Conservation (phyloP, 2,888 invertebrate genomes). For the Lathronympha strigana region DNA sequence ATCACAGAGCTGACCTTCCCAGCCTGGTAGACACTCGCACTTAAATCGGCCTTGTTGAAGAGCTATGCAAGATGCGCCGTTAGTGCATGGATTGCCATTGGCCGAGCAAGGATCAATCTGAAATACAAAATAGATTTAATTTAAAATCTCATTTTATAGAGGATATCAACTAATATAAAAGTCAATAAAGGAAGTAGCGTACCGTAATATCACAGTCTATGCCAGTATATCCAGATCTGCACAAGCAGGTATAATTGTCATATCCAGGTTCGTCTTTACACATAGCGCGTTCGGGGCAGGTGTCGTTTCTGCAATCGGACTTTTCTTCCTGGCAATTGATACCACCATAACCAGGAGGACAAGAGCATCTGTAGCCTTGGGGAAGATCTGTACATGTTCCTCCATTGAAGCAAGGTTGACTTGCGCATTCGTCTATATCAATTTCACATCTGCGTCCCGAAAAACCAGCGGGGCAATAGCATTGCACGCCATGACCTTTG, state of each 20-base stretch:
- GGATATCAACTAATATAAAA: background rate
- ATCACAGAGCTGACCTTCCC: slow-evolving; percentile 98
- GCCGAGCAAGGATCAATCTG: slow-evolving; percentile 95
- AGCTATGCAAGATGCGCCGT: slow-evolving; percentile 95
- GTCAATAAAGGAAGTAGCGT: slow-evolving; percentile 53
- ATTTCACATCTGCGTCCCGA: slow-evolving; percentile 96
- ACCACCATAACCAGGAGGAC: slow-evolving; percentile 94
- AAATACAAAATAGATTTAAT: slow-evolving; percentile 48
- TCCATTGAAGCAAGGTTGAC: slow-evolving; percentile 96
- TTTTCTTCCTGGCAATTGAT: slow-evolving; percentile 97
- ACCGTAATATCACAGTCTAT: slow-evolving; percentile 95
- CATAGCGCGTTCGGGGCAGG: slow-evolving; percentile 98
- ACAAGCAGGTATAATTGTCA: slow-evolving; percentile 96
- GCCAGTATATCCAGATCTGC: slow-evolving; percentile 97
- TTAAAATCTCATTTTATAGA: slow-evolving; percentile 6
- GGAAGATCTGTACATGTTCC: slow-evolving; percentile 96
- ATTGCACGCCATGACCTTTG: slow-evolving; percentile 94
- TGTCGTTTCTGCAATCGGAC: slow-evolving; percentile 93
- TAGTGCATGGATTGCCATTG: slow-evolving; percentile 95
- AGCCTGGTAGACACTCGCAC: slow-evolving; percentile 98
- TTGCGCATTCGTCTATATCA: slow-evolving; percentile 97
- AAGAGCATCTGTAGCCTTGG: slow-evolving; percentile 96
- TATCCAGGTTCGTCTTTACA: slow-evolving; percentile 97
- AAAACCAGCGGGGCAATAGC: slow-evolving; percentile 97
- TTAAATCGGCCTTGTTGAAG: slow-evolving; percentile 96